A percentile compares a stretch with the other conserved stretches of the same genome.
Conservation (phyloP, 2,113 vertebrate genomes). For the Ophthalmolycus amberensis region DNA sequence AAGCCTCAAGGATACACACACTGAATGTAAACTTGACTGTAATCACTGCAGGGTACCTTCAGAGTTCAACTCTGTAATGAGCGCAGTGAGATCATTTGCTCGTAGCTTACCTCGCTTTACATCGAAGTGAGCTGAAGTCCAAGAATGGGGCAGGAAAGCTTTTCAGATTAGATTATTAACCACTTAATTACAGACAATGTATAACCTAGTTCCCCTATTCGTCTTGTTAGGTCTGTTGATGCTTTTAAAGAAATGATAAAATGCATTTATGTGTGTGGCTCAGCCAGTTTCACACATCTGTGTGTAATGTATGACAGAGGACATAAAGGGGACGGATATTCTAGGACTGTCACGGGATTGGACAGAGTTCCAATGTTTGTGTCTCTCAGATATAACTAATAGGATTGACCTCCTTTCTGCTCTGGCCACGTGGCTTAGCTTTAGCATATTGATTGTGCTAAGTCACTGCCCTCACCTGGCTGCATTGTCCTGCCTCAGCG, state of each 20-base stretch:
- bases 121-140: background rate
- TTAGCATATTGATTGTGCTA: conserved; percentile 60
- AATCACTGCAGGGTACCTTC: background rate
- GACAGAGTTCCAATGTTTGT: conserved; percentile 66
- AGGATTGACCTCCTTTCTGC: conserved; percentile 80
- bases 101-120: background rate
- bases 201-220: background rate
- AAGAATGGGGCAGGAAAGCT: background rate
- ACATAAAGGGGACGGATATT: conserved; percentile 19
- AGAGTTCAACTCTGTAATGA: background rate
- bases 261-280: background rate
- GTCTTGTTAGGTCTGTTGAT: background rate
- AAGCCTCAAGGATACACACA: background rate
- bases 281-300: background rate
- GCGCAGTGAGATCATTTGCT: background rate
- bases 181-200: conserved; percentile 14
- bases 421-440: conserved; percentile 62
- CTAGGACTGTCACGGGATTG: conserved; percentile 33
- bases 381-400: conserved; percentile 69
- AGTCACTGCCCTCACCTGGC: conserved; percentile 55
- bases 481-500: background rate
- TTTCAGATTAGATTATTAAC: conserved; percentile 17
- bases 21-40: background rate
- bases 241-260: background rate
- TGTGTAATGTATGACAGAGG: background rate